Evolutionary conservation across 1,140 invertebrate species (phyloP), one percentile per base, ranked within the genome.

Genomic region (Drosophila oshimai): DNA sequence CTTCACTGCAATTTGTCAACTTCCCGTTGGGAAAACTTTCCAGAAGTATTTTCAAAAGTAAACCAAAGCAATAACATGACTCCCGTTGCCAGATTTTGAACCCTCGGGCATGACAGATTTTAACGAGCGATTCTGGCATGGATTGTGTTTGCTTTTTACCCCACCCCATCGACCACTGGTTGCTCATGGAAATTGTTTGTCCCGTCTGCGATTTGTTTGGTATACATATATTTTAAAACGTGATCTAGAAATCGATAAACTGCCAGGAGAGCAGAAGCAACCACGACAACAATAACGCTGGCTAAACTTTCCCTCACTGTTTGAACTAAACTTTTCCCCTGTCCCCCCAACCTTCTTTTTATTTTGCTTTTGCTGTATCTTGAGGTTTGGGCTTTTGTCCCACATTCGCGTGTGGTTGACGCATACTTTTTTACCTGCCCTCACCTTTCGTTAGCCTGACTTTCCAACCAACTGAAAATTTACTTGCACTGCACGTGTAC

Each of bases 161-260:
- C 33, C 24, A 20, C 28, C 24, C 18, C 24, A 20, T 42, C 39
- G 22, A 33, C 51, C 57, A 72, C 65, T 24, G 42, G 46, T 62
- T 76, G 60, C 74, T 42, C 28, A 53, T 62, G 60, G 37, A 58
- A 67, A 76, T 60, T 46, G 57, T 39, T 54, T 37, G 53, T 13
- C 41, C 41, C 61, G 71, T 44, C 46, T 58, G 41, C 70, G 57
- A 79, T 80, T 70, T 74, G 55, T 75, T 65, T 50, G 51, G 33
- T 54, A 72, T 58, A 49, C 37, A 47, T 65, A 65, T 49, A 60
- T 54, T 80, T 76, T 64, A 45, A 79, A 79, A 50, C 39, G 72
- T 58, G 72, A 76, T 80, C 75, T 86, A 69, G 72, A 79, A 86
- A 79, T 76, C 80, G 74, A 86, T 79, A 86, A 69, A 41, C 44